Percentiles rank a stretch among this genome's conserved stretches.
Conservation (phyloP, 2,888 invertebrate species). For the Troides aeacus region DNA sequence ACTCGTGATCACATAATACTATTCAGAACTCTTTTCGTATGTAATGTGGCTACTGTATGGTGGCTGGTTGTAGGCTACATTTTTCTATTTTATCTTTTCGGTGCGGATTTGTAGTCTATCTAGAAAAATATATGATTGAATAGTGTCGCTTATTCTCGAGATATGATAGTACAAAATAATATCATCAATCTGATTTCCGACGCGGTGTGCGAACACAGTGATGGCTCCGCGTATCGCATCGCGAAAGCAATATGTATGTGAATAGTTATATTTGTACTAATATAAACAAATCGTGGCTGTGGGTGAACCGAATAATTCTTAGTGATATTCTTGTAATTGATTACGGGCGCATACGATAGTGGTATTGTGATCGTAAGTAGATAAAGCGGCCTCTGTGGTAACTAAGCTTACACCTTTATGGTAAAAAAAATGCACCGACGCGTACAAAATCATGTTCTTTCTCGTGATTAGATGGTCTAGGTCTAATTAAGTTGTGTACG, state of each 20-base stretch:
- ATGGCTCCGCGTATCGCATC: background rate
- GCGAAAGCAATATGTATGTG: slow-evolving; percentile 6
- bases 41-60: background rate
- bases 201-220: background rate
- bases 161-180: no score
- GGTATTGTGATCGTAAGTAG: slow-evolving; percentile 19
- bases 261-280: slow-evolving; percentile 17
- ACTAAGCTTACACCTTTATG: slow-evolving; percentile 5
- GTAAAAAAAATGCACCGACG: slow-evolving; percentile 25
- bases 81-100: background rate
- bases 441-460: slow-evolving; percentile 26
- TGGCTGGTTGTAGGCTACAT: background rate
- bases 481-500: slow-evolving; percentile 1
- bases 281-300: slow-evolving; percentile 27
- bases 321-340: slow-evolving; percentile 9
- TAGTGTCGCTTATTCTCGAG: background rate
- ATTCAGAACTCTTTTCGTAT: background rate
- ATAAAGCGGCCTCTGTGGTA: slow-evolving; percentile 10
- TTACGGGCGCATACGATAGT: slow-evolving; percentile 12
- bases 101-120: background rate
- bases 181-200: no score
- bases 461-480: slow-evolving; percentile 22
- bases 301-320: slow-evolving; percentile 28
- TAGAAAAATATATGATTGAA: background rate
- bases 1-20: background rate